These are phyloP conservation scores for Dendronephthya gigantea DNA, from an alignment of 64 coral and sea anemone genomes.

Conservation along the genomic window DNA sequence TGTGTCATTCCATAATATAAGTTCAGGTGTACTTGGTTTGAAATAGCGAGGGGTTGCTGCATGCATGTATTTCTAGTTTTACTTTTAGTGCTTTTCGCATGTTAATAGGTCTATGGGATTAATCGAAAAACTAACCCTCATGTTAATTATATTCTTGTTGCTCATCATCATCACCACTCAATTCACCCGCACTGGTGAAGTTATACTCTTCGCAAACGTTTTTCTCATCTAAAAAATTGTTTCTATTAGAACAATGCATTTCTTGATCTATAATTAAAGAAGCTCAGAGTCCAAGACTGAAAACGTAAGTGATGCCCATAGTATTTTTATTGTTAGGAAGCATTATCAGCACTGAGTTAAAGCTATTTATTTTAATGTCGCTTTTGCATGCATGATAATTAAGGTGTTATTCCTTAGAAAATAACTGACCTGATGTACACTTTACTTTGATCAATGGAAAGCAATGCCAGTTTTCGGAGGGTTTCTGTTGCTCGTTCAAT, in stretches of 20 bases:
- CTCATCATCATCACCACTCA: not conserved
- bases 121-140: not conserved
- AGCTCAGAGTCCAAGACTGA: not conserved
- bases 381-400: not conserved
- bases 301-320: not conserved
- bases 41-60: too few species aligned
- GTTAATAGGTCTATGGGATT: not conserved
- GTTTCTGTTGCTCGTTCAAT: not conserved
- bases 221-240: not conserved
- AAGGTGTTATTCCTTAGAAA: not conserved
- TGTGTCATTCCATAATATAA: too few species aligned
- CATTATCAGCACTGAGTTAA: not conserved
- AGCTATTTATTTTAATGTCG: not conserved
- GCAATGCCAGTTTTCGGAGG: not conserved
- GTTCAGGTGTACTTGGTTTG: too few species aligned
- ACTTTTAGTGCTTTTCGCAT: too few species aligned
- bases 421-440: not conserved
- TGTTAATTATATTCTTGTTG: not conserved
- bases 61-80: too few species aligned
- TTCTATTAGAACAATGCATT: not conserved
- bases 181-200: not conserved
- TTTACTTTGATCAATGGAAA: not conserved
- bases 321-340: not conserved
- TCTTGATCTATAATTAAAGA: too few species aligned
- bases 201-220: conserved; percentile 11